phyloP scores from a whole-genome alignment of 2,797 vertebrate species.

The Macroramphosus scolopax region DNA sequence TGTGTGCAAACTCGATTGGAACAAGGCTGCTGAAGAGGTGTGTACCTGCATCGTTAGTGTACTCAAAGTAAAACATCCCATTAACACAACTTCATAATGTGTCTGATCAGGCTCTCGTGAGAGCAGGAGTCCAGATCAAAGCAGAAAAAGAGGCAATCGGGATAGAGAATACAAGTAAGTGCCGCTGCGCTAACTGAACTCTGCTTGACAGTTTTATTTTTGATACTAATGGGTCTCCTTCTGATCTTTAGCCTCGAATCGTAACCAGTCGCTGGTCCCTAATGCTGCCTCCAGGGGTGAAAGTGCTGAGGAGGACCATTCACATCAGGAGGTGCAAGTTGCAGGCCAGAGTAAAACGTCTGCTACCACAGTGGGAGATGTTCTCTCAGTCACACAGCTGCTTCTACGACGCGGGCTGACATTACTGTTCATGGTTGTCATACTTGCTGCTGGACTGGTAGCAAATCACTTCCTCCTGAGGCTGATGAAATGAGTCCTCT shows the following conservation, averaged over 20 bases:
- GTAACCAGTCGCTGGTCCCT: slow-evolving; percentile 4
- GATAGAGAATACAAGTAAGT: slow-evolving; percentile 50
- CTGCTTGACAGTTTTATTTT: too few relatives aligned
- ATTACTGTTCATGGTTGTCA: slow-evolving; percentile 60
- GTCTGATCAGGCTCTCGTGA: slow-evolving; percentile 62
- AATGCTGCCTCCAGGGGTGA: not conserved
- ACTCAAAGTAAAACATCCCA: too few relatives aligned
- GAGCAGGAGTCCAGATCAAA: slow-evolving; percentile 63
- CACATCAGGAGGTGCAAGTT: not conserved
- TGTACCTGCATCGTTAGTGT: not conserved
- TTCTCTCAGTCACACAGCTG: slow-evolving; percentile 62
- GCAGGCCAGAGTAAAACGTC: slow-evolving; percentile 9
- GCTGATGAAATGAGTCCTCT: slow-evolving; percentile 60
- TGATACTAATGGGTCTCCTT: too few relatives aligned
- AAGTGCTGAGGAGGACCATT: slow-evolving; percentile 1
- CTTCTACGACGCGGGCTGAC: slow-evolving; percentile 65
- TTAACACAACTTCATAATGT: not conserved
- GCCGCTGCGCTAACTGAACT: fast-evolving
- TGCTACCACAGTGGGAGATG: slow-evolving; percentile 34
- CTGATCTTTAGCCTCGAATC: slow-evolving; percentile 29
- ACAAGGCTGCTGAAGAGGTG: slow-evolving; percentile 85
- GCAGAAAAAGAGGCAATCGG: slow-evolving; percentile 28
- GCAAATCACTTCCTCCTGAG: slow-evolving; percentile 43
- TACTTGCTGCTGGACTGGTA: slow-evolving; percentile 62
- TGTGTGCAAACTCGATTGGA: slow-evolving; percentile 83